Base-by-base conservation (phyloP, 2,888 invertebrate species). In the Athalia circularis region DNA sequence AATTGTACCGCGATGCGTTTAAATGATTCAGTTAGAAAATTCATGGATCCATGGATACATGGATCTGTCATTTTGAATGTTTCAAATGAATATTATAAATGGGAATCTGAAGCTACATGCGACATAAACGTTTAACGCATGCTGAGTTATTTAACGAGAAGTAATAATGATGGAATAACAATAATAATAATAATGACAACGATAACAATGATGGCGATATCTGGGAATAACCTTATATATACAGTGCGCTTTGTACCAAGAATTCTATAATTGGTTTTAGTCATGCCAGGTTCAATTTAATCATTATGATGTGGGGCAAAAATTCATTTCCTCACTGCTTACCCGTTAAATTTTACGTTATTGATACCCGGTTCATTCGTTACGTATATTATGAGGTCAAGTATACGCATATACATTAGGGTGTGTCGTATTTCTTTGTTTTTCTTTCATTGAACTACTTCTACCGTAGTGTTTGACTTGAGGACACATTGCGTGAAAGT, bases 281-380 rank as follows among this genome's bases (percentile, higher is more conserved):
- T 54, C 29, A 5, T 43, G 4, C 11, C 50, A 43, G 7, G 11
- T 9, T 50, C 6, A 68, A 68, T 54, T 68, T 43, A 0, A 8
- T 54, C 29, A 4, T 54, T 54, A 11, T 7, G 29, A 11, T 7
- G 29, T 65, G 11, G 13, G 13, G n/a, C 52, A 43, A 29, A 52
- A 52, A 54, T 68, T 13, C 11, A 68, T 43, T 7, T 9, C 43
- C 7, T 68, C 43, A 15, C 54, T 6, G 52, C 29, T 11, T 7
- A 43, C 54, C 54, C 68, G 68, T 68, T 43, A 68, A 68, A 54
- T 68, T 68, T 68, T 43, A 68, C 15, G 43, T 43, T 54, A 0
- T 11, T 11, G 29, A 54, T 43, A 52, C 13, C 13, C 13, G 7
- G 0, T 61, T 13, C 15, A 15, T 13, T 9, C 11, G 52, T 65